phyloP scores from a whole-genome alignment of 2,888 invertebrate genomes.

The Lithosia quadra region DNA sequence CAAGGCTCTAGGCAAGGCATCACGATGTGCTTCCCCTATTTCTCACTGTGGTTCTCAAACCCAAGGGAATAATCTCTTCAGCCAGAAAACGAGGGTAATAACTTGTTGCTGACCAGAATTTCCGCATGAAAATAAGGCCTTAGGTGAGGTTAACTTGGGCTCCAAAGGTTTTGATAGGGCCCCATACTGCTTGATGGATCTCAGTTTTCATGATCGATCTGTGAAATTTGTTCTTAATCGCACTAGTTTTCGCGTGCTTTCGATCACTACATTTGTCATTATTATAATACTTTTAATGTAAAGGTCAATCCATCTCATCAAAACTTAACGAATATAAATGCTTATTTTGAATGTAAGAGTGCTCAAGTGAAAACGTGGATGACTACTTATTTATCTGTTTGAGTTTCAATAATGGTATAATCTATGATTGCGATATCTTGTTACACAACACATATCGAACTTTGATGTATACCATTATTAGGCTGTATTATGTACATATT shows the following conservation, averaged over 20 bases:
- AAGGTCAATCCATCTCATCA: slow-evolving; percentile 32
- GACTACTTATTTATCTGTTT: slow-evolving; percentile 6
- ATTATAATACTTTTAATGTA: slow-evolving; percentile 3
- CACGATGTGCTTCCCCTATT: too few species aligned
- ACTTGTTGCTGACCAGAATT: too few species aligned
- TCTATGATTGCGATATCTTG: background rate
- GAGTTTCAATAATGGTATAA: background rate
- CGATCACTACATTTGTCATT: background rate
- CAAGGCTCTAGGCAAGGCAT: too few species aligned
- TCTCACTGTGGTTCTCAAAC: too few species aligned
- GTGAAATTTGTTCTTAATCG: background rate
- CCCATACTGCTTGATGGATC: background rate
- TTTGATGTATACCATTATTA: background rate
- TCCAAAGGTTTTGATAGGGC: background rate
- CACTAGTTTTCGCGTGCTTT: too few species aligned
- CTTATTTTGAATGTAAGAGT: slow-evolving; percentile 19
- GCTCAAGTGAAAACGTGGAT: slow-evolving; percentile 27
- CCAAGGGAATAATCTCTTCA: too few species aligned
- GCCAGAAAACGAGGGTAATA: too few species aligned
- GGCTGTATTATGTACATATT: slow-evolving; percentile 1
- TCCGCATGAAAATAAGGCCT: too few species aligned
- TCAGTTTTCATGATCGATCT: background rate
- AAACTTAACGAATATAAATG: slow-evolving; percentile 28
- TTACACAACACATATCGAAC: background rate
- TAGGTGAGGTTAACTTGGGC: too few species aligned